These are phyloP conservation scores for Apeltes quadracus DNA, from an alignment of 2,113 vertebrate species.

Conservation along the genomic window DNA sequence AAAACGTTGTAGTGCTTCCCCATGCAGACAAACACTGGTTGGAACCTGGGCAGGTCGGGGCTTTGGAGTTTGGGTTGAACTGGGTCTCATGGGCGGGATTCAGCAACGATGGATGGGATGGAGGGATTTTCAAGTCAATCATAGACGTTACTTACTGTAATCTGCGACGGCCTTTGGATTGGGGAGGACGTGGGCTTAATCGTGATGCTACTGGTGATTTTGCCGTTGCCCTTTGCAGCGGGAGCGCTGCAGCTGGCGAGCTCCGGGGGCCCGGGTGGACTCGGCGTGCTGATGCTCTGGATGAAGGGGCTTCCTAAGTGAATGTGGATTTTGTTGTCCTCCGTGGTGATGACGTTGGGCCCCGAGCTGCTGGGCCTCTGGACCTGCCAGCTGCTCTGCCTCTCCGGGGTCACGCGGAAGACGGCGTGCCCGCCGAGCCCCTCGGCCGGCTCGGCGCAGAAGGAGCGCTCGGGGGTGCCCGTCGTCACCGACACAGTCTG, in stretches of 20 bases:
- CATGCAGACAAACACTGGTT: slow-evolving; percentile 84
- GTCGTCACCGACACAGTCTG: slow-evolving; percentile 88
- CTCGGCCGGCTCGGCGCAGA: slow-evolving; percentile 86
- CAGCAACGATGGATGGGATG: slow-evolving; percentile 61
- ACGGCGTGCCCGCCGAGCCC: slow-evolving; percentile 85
- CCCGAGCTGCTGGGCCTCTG: slow-evolving; percentile 93
- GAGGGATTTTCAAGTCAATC: slow-evolving; percentile 82
- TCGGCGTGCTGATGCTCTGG: slow-evolving; percentile 84
- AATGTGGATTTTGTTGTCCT: slow-evolving; percentile 99
- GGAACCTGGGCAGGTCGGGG: no score
- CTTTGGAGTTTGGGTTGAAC: no score
- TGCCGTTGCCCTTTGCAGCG: slow-evolving; percentile 86
- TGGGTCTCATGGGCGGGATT: slow-evolving; percentile 38
- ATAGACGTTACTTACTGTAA: slow-evolving; percentile 99
- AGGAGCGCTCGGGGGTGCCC: slow-evolving; percentile 84
- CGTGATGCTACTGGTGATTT: slow-evolving; percentile 98
- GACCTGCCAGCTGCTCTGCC: slow-evolving; percentile 90
- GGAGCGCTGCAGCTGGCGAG: slow-evolving; percentile 85
- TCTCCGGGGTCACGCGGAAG: slow-evolving; percentile 92
- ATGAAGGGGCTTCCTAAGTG: slow-evolving; percentile 93
- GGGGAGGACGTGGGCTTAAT: slow-evolving; percentile 94
- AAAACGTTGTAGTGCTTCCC: slow-evolving; percentile 77
- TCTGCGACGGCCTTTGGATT: slow-evolving; percentile 93
- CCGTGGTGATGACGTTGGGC: slow-evolving; percentile 95
- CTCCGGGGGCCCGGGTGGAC: slow-evolving; percentile 82